Evolutionary conservation across 2,797 vertebrate genomes (phyloP).

Genomic region (Pempheris klunzingeri): DNA sequence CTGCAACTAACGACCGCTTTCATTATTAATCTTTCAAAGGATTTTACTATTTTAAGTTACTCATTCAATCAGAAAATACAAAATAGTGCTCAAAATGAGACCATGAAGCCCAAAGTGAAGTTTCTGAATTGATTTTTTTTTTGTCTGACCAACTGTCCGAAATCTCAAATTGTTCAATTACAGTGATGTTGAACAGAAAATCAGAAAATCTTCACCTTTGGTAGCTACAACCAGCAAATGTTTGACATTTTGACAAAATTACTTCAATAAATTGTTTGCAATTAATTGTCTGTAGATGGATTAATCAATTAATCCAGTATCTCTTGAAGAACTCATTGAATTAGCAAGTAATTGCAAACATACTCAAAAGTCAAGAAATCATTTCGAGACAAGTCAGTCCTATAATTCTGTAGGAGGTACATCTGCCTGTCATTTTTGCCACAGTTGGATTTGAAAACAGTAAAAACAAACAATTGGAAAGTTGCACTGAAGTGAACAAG

Average conservation of each 20-base stretch:
- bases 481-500: background rate
- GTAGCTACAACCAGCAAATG: background rate
- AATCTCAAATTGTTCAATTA: background rate
- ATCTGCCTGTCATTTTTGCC: background rate
- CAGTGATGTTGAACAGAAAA: background rate
- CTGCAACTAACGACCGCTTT: background rate
- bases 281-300: background rate
- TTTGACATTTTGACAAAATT: background rate
- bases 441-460: background rate
- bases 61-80: background rate
- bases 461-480: constrained; percentile 2
- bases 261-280: background rate
- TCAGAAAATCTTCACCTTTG: background rate
- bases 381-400: background rate
- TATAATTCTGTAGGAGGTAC: background rate
- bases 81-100: background rate
- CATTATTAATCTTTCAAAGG: constrained; percentile 4
- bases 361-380: background rate
- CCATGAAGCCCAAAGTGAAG: background rate
- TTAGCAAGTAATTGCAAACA: background rate
- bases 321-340: background rate
- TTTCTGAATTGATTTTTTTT: background rate
- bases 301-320: background rate
- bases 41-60: background rate
- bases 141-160: background rate